These are phyloP conservation scores for Ashinkailepas kermadecensis DNA, from an alignment of 2,888 invertebrate genomes.

Conservation along the genomic window DNA sequence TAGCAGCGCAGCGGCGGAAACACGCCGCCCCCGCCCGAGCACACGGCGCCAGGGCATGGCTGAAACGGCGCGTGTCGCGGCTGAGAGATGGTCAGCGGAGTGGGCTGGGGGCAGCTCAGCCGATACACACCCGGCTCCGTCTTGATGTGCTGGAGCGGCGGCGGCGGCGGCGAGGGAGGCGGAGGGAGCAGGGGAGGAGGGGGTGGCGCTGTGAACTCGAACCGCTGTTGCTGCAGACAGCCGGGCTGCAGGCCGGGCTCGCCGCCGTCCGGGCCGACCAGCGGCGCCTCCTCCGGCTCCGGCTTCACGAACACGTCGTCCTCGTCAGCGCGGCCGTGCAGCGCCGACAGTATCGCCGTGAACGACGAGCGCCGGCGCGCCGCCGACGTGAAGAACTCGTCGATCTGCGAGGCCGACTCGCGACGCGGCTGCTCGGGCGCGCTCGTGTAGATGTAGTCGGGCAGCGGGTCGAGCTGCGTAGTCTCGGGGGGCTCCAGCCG, in stretches of 20 bases:
- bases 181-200: not conserved
- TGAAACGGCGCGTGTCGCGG: slow-evolving; percentile 37
- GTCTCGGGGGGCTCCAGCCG: slow-evolving; percentile 24
- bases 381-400: slow-evolving; percentile 53
- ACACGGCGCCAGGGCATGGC: slow-evolving; percentile 23
- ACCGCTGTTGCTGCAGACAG: not conserved
- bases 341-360: slow-evolving; percentile 17
- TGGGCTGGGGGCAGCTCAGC: slow-evolving; percentile 33
- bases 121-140: slow-evolving; percentile 27
- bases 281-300: slow-evolving; percentile 2
- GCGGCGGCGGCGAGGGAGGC: not conserved
- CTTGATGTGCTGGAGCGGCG: slow-evolving; percentile 14
- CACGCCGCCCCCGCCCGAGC: slow-evolving; percentile 7
- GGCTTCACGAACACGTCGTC: slow-evolving; percentile 21
- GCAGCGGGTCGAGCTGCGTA: slow-evolving; percentile 35
- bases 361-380: slow-evolving; percentile 33
- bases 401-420: slow-evolving; percentile 55
- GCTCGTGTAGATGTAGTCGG: slow-evolving; percentile 29
- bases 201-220: slow-evolving; percentile 6
- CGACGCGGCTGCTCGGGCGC: slow-evolving; percentile 46
- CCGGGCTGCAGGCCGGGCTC: not conserved
- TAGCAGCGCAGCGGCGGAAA: slow-evolving; percentile 24
- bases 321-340: not conserved
- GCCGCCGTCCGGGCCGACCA: slow-evolving; percentile 38
- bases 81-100: slow-evolving; percentile 41